Evolutionary conservation across 1,140 invertebrate species (phyloP).

Genomic region (Gryon sp.): DNA sequence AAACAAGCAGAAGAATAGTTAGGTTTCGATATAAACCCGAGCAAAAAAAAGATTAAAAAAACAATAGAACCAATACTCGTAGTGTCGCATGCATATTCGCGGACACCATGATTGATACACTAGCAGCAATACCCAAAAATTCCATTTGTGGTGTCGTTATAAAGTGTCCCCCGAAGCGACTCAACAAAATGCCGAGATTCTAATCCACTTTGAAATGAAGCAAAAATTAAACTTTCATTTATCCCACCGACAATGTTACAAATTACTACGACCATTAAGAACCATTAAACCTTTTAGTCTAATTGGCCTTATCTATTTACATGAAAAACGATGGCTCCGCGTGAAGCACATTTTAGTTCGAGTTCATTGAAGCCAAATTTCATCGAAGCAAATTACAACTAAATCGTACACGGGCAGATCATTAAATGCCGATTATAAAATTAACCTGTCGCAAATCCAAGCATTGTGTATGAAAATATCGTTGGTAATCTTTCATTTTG

Average conservation of each 20-base stretch:
- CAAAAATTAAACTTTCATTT: constrained; percentile 63
- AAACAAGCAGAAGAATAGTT: too few species aligned
- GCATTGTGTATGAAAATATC: constrained; percentile 38
- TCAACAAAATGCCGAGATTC: too few species aligned
- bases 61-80: too few species aligned
- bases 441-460: too few species aligned
- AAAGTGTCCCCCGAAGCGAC: background rate
- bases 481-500: constrained; percentile 34
- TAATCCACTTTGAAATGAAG: constrained; percentile 40
- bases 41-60: too few species aligned
- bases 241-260: constrained; percentile 49
- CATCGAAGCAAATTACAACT: too few species aligned
- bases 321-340: constrained; percentile 10
- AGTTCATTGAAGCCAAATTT: constrained; percentile 6
- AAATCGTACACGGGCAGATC: constrained; percentile 21
- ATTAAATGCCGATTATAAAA: too few species aligned
- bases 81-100: constrained; percentile 39
- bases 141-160: constrained; percentile 24
- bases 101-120: too few species aligned
- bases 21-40: too few species aligned
- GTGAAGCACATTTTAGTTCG: constrained; percentile 8
- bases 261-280: constrained; percentile 62
- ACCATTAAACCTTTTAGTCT: constrained; percentile 64
- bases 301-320: constrained; percentile 63
- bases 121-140: constrained; percentile 44